Evolutionary conservation across 2,113 vertebrate species (phyloP).

Genomic region (Anarhynchus alexandrinus): DNA sequence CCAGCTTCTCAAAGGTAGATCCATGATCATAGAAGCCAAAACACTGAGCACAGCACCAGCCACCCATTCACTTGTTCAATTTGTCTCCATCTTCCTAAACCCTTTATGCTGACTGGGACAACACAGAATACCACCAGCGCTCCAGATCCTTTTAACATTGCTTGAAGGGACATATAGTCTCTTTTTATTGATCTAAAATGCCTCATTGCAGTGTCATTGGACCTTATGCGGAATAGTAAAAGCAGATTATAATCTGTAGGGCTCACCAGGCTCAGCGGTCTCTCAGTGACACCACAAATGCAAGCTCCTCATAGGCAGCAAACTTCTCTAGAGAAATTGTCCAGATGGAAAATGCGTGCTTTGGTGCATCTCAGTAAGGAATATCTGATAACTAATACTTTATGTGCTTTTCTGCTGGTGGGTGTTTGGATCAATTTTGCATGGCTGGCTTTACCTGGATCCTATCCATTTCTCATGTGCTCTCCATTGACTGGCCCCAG

Average conservation of each 20-base stretch:
- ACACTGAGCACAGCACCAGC: neutral
- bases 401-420: neutral
- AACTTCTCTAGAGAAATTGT: neutral
- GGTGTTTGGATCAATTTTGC: neutral
- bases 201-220: neutral
- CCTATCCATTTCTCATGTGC: neutral
- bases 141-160: neutral
- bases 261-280: neutral
- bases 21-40: fast-evolving
- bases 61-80: neutral
- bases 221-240: neutral
- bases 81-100: neutral
- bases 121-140: fast-evolving
- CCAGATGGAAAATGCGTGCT: neutral
- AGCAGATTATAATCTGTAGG: neutral
- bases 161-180: neutral
- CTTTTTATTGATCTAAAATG: neutral
- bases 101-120: neutral
- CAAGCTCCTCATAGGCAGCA: fast-evolving
- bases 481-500: neutral
- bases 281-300: neutral
- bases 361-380: neutral
- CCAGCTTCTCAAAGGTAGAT: neutral
- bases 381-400: neutral
- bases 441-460: neutral